Evolutionary conservation across 1,140 invertebrate species (phyloP).

Genomic region (Vanessa tameamea): DNA sequence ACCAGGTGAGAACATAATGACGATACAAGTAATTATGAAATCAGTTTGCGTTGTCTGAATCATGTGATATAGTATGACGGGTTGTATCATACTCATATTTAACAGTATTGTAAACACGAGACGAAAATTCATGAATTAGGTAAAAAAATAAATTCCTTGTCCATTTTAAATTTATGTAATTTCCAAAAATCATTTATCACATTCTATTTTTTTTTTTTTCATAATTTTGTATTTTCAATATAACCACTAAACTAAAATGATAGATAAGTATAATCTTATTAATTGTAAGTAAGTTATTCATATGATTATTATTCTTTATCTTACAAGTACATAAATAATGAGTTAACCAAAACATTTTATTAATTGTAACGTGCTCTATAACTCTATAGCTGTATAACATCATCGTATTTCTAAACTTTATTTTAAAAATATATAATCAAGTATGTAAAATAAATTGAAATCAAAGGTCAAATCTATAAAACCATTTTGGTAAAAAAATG

Average conservation of each 20-base stretch:
- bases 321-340: too few relatives aligned
- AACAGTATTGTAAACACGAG: background rate
- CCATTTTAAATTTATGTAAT: background rate
- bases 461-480: background rate
- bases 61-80: conserved; percentile 52
- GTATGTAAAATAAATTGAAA: background rate
- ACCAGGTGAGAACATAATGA: conserved; percentile 60
- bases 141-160: background rate
- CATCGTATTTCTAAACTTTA: too few relatives aligned
- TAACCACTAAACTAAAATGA: too few relatives aligned
- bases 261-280: too few relatives aligned
- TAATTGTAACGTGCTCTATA: too few relatives aligned
- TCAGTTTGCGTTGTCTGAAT: conserved; percentile 52
- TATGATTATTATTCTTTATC: too few relatives aligned
- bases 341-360: too few relatives aligned
- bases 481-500: background rate
- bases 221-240: too few relatives aligned
- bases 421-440: too few relatives aligned
- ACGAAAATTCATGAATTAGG: background rate
- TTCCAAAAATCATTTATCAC: background rate
- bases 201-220: too few relatives aligned
- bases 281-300: too few relatives aligned
- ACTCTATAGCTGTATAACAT: too few relatives aligned
- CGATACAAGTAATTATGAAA: conserved; percentile 57
- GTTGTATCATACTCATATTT: conserved; percentile 8